Evolutionary conservation across 2,797 vertebrate species (phyloP), one percentile per base, ranked within the genome.

Genomic region (Pangasius macronema): DNA sequence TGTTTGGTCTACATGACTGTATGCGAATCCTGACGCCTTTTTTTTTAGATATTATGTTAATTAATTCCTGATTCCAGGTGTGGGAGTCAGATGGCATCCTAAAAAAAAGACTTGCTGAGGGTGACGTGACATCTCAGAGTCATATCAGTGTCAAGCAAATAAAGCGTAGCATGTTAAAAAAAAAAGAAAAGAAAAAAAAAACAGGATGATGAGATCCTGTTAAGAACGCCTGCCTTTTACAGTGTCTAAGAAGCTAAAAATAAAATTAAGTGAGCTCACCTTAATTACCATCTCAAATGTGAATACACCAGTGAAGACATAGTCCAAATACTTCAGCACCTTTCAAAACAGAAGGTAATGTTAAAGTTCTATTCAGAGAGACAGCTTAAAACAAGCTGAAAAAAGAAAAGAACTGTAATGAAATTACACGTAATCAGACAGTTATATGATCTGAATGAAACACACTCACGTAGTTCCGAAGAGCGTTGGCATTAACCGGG

Each of bases 281-380:
- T 99, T 99, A 89, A 99, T 99, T 91, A 99, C 97, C 98, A 99
- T 97, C 95, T 99, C 98, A 90, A 99, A 99, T 33, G 98, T 99
- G 91, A 99, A 99, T 91, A 99, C 98, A 0, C 98, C 98, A 0
- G 98, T 99, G 87, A 99, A 99, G 87, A 97, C 97, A 65, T 99
- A 99, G 94, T 99, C 98, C 96, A 99, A 94, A 93, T 99, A 99
- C 90, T 98, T 99, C 86, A 99, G 96, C 90, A 97, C 98, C 98
- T 99, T 88, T 86, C 14, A 70, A 88, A 87, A 75, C 18, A 51
- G 85, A 72, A 49, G 84, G 24, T 5, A 14, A 75, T 83, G 65
- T 51, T 30, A 57, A 22, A 73, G 24, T 67, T 57, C 42, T 77
- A 49, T 36, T 82, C 63, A 84, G 18, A 65, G 7, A 57, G 22